phyloP scores from a whole-genome alignment of 2,888 invertebrate species.

The Spialia ferax region DNA sequence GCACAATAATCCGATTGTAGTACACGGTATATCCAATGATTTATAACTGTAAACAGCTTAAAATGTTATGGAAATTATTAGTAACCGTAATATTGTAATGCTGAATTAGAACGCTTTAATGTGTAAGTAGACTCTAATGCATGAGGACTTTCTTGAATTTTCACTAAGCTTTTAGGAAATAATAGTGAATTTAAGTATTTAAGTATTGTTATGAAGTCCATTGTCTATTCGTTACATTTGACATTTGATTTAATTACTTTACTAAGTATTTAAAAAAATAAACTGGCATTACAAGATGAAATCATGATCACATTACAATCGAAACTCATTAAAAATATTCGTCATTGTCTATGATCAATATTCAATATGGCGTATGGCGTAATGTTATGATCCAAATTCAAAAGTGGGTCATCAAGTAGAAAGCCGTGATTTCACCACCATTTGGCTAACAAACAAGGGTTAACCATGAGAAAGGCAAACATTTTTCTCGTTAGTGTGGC shows the following conservation, averaged over 20 bases:
- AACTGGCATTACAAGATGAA: neutral
- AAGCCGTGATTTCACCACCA: conserved; percentile 29
- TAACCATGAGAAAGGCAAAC: conserved; percentile 35
- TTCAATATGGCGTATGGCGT: neutral
- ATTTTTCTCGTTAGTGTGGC: conserved; percentile 40
- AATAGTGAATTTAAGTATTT: neutral
- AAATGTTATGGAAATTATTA: conserved; percentile 27
- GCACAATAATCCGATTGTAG: conserved; percentile 24
- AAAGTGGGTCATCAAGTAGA: conserved; percentile 23
- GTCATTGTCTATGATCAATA: conserved; percentile 9
- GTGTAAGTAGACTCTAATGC: neutral
- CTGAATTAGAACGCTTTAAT: neutral
- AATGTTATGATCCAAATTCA: conserved; percentile 2
- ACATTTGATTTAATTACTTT: neutral
- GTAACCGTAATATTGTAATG: neutral
- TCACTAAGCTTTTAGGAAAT: neutral
- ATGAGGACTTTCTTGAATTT: neutral
- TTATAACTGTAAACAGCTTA: conserved; percentile 42
- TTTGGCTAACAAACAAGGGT: conserved; percentile 31
- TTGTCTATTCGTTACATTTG: neutral
- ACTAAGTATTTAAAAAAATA: neutral
- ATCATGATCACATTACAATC: neutral
- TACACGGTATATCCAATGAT: conserved; percentile 25
- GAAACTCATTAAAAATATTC: neutral
- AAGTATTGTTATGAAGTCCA: neutral